Evolutionary conservation across 2,113 vertebrate species (phyloP), one percentile per base, ranked within the genome.

Genomic region (pig (Sus scrofa)): DNA sequence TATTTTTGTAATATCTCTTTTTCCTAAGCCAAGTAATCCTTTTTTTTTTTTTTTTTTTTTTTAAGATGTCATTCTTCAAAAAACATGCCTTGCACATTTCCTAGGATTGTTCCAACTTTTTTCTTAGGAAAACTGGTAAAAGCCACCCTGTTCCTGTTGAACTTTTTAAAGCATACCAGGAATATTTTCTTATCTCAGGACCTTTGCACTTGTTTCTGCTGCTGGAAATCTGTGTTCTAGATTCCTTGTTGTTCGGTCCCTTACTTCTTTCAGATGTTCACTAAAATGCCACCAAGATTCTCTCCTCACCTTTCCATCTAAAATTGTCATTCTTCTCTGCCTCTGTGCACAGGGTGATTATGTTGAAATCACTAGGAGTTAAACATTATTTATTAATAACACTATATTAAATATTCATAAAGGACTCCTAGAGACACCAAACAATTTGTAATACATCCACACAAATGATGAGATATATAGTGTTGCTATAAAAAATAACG

Each of bases 321-420:
- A 93, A 85, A 73, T 58, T 37, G 3, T 27, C 86, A 63, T 7
- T 50, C 15, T 79, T 63, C 30, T 24, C 26, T 44, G 5, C 20
- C 18, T 92, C 39, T 8, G 7, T 68, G 34, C 15, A 30, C n/a
- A 78, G 3, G n/a, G 20, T 12, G 77, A n/a, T 73, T 85, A 14
- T 7, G 63, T 71, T 65, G 34, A 89, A 94, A 32, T 50, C 9
- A 44, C 56, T 19, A 13, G 58, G 8, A 56, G n/a, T 73, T 89
- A 71, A 65, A 6, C 15, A 79, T 73, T 89, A 71, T 18, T 88
- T 58, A 81, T 93, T 85, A 88, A 44, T 70, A 87, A 77, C 19
- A 56, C 3, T 79, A 10, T 73, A 34, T 34, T 73, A 73, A 24
- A 74, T 79, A 52, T 81, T 63, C 37, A 74, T 26, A 54, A 68